Evolutionary conservation across 1,140 invertebrate genomes (phyloP).

Genomic region (Drosophila neocordata): DNA sequence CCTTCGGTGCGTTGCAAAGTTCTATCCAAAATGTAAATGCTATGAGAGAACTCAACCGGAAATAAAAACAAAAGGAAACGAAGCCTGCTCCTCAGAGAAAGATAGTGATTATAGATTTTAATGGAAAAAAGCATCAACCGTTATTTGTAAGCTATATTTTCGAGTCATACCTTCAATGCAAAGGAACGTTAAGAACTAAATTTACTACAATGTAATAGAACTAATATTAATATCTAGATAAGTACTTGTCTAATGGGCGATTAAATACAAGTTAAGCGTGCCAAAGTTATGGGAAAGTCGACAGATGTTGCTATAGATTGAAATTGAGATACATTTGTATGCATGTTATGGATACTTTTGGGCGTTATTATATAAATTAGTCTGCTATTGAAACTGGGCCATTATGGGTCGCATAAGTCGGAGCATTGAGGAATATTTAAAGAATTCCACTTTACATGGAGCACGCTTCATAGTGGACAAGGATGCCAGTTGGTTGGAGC

Average conservation of each 20-base stretch:
- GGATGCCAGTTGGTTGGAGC: conserved; percentile 84
- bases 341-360: neutral
- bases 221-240: neutral
- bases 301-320: conserved; percentile 2
- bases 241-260: conserved; percentile 2
- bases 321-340: conserved; percentile 2
- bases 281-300: neutral
- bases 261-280: neutral
- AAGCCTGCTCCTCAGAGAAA: no score
- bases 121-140: no score
- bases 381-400: neutral
- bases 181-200: no score
- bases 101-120: no score
- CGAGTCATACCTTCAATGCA: no score
- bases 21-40: no score
- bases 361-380: neutral
- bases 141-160: no score
- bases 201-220: neutral
- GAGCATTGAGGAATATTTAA: conserved; percentile 77
- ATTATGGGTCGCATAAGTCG: conserved; percentile 45
- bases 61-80: no score
- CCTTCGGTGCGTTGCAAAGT: no score
- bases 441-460: conserved; percentile 84
- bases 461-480: conserved; percentile 84
- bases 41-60: no score